Base-by-base conservation (phyloP, 2,113 vertebrate species). In the Halichoerus grypus region DNA sequence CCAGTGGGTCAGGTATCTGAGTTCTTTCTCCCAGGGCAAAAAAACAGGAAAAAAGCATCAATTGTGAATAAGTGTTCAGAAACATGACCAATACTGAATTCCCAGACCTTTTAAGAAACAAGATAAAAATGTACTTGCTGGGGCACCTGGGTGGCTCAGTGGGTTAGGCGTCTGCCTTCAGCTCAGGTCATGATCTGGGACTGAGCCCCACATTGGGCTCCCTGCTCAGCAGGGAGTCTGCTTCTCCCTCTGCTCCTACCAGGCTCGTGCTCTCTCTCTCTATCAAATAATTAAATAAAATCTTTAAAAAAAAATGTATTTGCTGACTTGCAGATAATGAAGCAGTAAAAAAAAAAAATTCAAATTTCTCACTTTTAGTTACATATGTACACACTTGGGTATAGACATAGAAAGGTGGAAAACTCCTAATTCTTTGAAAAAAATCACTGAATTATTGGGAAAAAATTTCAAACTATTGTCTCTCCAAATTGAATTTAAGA, bases 401-500 rank as follows among this genome's bases (percentile, higher is more conserved):
- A 87, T 1, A 2, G 57, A 93, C 81, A 46, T 26, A 2, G 77
- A 85, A 92, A 98, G 91, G 21, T 57, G 42, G 91, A 91, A 97
- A 89, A 42, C 2, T 92, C 42, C 65, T 74, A 26, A 84, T 80
- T 0, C 67, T 71, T 42, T 89, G 86, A 96, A 97, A 96, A 97
- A 77, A 93, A 26, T 90, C 57, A 92, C 77, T 65, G 11, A 90
- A 11, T 46, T 96, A 36, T 18, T 42, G n/a, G 26, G 86, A 97
- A 88, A 69, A 74, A 96, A 21, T 76, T 97, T 95, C 39, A 79
- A 96, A 97, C 15, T 46, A 39, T 21, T 21, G 77, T 42, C 46
- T 31, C 72, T 67, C 76, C 31, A 95, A 74, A 36, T 28, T 65
- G 94, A 98, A 91, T 84, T 51, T 77, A 95, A 97, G 77, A 88